Percentiles rank a stretch among this genome's conserved stretches.
These are phyloP conservation scores for Elymnias hypermnestra DNA, from an alignment of 1,140 invertebrate species.

Conservation along the genomic window DNA sequence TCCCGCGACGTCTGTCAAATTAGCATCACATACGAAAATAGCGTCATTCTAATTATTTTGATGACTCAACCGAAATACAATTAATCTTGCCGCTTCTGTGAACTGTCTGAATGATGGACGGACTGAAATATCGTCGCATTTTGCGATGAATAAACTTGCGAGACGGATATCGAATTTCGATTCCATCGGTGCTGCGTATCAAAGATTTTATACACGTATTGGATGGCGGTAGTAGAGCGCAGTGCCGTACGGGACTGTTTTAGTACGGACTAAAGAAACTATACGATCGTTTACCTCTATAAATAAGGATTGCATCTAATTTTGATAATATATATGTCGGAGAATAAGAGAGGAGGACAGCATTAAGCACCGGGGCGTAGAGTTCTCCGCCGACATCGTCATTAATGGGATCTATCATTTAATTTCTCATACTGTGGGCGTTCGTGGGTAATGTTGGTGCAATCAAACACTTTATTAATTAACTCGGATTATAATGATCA, in stretches of 20 bases:
- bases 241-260: constrained; percentile 31
- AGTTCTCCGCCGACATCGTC: too few relatives aligned
- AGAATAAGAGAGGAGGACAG: too few relatives aligned
- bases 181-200: constrained; percentile 71
- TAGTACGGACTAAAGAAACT: neutral
- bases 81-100: constrained; percentile 74
- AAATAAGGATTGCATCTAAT: neutral
- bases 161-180: constrained; percentile 72
- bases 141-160: constrained; percentile 69
- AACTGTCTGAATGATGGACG: constrained; percentile 72
- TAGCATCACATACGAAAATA: constrained; percentile 73
- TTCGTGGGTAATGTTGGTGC: too few relatives aligned
- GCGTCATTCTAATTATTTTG: constrained; percentile 76
- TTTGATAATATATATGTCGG: too few relatives aligned
- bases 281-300: constrained; percentile 2
- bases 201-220: constrained; percentile 59
- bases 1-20: constrained; percentile 75
- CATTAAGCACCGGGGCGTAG: too few relatives aligned
- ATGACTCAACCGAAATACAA: constrained; percentile 75
- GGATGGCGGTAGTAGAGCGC: constrained; percentile 42
- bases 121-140: constrained; percentile 71
- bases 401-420: too few relatives aligned
- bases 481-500: too few relatives aligned
- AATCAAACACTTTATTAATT: too few relatives aligned
- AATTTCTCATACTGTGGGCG: too few relatives aligned